Percentiles rank a stretch among this genome's conserved stretches.
These are phyloP conservation scores for Mus musculus DNA, from an alignment of 2,113 vertebrate genomes.

Conservation along the genomic window DNA sequence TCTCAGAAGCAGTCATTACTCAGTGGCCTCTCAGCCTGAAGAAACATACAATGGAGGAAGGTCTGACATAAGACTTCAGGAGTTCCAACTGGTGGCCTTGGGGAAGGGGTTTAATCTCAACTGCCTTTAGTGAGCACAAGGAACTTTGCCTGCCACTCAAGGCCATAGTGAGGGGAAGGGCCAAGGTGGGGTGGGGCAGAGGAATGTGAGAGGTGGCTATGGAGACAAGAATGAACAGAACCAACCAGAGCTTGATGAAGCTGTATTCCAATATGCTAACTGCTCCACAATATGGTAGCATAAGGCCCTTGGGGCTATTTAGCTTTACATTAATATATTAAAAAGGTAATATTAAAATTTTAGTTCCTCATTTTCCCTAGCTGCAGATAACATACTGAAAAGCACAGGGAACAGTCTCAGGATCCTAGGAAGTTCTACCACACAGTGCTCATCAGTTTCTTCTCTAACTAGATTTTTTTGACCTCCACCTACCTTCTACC, in stretches of 20 bases:
- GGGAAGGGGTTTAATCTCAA: neutral
- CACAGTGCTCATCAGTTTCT: neutral
- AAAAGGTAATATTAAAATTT: neutral
- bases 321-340: slow-evolving; percentile 7
- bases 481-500: neutral
- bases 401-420: neutral
- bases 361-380: neutral
- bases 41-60: neutral
- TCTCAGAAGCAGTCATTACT: neutral
- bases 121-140: neutral
- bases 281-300: neutral
- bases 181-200: neutral
- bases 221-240: neutral
- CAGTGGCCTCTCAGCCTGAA: neutral
- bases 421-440: neutral
- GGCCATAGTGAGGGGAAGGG: neutral
- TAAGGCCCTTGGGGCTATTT: neutral
- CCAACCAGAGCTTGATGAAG: neutral
- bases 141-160: neutral
- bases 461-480: neutral
- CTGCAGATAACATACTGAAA: neutral
- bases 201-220: neutral
- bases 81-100: neutral
- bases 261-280: neutral
- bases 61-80: neutral